These are phyloP conservation scores for Dermochelys coriacea DNA, from an alignment of 2,797 vertebrate species.

Conservation along the genomic window DNA sequence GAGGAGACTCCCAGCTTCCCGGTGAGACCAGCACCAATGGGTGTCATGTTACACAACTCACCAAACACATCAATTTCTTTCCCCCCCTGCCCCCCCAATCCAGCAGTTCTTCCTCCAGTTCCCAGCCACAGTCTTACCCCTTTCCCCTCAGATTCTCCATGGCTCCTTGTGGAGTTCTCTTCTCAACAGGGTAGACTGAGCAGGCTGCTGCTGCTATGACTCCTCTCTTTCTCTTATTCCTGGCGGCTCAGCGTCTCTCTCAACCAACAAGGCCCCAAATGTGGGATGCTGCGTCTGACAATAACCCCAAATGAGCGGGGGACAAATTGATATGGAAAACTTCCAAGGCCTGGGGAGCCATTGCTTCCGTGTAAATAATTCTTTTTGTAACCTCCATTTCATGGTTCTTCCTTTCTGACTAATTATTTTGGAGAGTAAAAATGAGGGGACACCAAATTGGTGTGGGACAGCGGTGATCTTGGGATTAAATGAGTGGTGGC, in stretches of 20 bases:
- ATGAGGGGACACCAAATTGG: not conserved
- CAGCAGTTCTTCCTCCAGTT: not conserved
- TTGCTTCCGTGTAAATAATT: not conserved
- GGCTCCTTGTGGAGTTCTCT: not conserved
- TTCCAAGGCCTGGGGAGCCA: not conserved
- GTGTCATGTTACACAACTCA: not conserved
- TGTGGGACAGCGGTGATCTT: not conserved
- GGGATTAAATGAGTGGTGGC: not conserved
- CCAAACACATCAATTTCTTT: not conserved
- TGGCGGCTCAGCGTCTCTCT: rapidly evolving
- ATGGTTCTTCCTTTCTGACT: not conserved
- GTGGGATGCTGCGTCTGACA: not conserved
- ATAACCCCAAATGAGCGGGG: not conserved
- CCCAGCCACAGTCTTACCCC: not conserved
- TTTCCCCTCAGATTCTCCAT: not conserved
- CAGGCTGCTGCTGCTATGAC: not conserved
- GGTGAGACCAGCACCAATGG: not conserved
- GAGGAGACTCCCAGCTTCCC: conserved; percentile 1
- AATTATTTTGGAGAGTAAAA: not conserved
- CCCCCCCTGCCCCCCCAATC: not conserved
- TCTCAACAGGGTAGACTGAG: not conserved
- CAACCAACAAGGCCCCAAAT: not conserved
- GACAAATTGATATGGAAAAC: not conserved
- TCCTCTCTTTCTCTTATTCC: not conserved
- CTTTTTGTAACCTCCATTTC: not conserved